Percentiles rank a stretch among this genome's conserved stretches.
phyloP scores from a whole-genome alignment of 2,797 vertebrate species.

The Phalloptychus januarius region DNA sequence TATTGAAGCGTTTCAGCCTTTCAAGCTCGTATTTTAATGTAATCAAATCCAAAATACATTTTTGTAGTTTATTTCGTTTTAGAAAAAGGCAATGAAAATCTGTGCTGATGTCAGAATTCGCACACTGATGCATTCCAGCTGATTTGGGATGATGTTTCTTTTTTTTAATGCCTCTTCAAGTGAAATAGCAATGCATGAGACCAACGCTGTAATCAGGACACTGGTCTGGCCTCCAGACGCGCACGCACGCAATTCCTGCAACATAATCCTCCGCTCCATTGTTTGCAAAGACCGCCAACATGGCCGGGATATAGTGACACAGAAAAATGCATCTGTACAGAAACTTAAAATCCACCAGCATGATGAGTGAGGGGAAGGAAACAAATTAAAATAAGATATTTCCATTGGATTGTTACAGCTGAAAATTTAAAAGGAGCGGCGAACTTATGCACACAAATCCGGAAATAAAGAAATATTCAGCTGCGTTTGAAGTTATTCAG shows the following conservation, averaged over 20 bases:
- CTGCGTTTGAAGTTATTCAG: neutral
- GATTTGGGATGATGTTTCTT: neutral
- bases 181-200: slow-evolving; percentile 12
- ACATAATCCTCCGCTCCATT: neutral
- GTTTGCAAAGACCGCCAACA: slow-evolving; percentile 16
- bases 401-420: slow-evolving; percentile 7
- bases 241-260: neutral
- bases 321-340: neutral
- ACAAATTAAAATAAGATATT: neutral
- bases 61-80: neutral
- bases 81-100: neutral
- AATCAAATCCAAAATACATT: neutral
- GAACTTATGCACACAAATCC: no score
- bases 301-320: neutral
- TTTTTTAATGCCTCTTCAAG: slow-evolving; percentile 14
- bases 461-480: neutral
- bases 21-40: neutral
- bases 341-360: neutral
- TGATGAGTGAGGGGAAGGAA: neutral
- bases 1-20: neutral
- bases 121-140: slow-evolving; percentile 4
- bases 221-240: slow-evolving; percentile 24
- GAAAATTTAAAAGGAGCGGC: no score
- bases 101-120: slow-evolving; percentile 20
- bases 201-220: slow-evolving; percentile 9